Evolutionary conservation across 1,140 invertebrate species (phyloP).

Genomic region (Zaprionus tsacasi): DNA sequence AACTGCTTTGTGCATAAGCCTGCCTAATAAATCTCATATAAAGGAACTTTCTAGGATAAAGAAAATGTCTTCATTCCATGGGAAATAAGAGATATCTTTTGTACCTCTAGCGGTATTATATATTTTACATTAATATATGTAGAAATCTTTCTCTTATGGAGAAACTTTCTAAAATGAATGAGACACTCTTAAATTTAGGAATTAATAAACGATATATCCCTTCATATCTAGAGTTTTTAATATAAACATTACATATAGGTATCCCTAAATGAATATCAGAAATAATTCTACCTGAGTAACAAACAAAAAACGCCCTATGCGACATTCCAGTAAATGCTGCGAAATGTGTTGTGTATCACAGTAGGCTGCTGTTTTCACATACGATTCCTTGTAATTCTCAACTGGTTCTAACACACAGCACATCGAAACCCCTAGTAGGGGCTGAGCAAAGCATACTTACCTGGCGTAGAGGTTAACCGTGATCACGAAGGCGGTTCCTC

Average conservation of each 20-base stretch:
- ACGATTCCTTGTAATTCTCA: constrained; percentile 47
- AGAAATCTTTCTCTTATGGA: too few species aligned
- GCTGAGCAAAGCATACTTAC: constrained; percentile 85
- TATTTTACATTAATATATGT: too few species aligned
- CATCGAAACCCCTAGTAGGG: neutral
- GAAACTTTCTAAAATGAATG: too few species aligned
- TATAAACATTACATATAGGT: too few species aligned
- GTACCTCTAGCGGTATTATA: neutral
- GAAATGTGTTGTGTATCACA: constrained; percentile 7
- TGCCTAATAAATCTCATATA: neutral
- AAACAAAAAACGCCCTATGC: neutral
- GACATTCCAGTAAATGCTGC: neutral
- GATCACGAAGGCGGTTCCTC: constrained; percentile 88
- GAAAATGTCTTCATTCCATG: neutral
- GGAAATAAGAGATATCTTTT: neutral
- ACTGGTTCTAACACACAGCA: constrained; percentile 5
- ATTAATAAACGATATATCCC: too few species aligned
- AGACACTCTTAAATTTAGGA: too few species aligned
- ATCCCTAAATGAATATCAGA: too few species aligned
- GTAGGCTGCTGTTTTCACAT: neutral
- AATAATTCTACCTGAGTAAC: neutral
- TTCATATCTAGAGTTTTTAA: too few species aligned
- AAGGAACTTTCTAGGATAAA: neutral
- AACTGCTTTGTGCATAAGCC: constrained; percentile 14
- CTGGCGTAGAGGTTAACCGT: constrained; percentile 87